phyloP scores from a whole-genome alignment of 2,888 invertebrate species.

The Oscheius onirici region DNA sequence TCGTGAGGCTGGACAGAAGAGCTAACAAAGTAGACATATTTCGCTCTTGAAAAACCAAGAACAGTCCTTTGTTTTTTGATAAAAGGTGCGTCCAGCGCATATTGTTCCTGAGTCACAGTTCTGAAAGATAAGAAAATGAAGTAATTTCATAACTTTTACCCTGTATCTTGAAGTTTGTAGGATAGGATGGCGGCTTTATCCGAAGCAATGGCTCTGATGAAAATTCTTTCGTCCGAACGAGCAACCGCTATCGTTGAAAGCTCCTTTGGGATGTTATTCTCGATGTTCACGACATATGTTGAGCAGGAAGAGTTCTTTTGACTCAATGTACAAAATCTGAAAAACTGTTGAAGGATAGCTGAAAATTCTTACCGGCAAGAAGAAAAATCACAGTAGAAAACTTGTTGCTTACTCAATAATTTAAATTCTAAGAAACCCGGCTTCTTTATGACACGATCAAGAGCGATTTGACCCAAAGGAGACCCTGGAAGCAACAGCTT shows the following conservation, averaged over 20 bases:
- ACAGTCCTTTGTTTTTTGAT: conserved; percentile 34
- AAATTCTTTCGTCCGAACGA: conserved; percentile 10
- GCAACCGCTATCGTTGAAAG: background rate
- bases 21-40: conserved; percentile 45
- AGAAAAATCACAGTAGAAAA: conserved; percentile 52
- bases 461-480: conserved; percentile 31
- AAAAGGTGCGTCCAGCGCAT: conserved; percentile 42
- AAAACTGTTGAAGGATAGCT: background rate
- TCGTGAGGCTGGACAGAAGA: conserved; percentile 43
- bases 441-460: background rate
- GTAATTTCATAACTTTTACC: conserved; percentile 2
- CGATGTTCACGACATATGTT: background rate
- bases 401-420: conserved; percentile 44
- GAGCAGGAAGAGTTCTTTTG: conserved; percentile 18
- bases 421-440: conserved; percentile 47
- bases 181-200: conserved; percentile 24
- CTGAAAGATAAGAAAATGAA: background rate
- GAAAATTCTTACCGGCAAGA: conserved; percentile 43
- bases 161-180: conserved; percentile 26
- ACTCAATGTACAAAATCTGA: conserved; percentile 28
- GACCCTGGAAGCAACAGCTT: conserved; percentile 11
- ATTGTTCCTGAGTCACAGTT: background rate
- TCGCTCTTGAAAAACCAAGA: conserved; percentile 38
- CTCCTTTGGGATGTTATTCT: conserved; percentile 2
- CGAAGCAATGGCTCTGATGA: conserved; percentile 10